Evolutionary conservation across 2,888 invertebrate species (phyloP), one percentile per base, ranked within the genome.

Genomic region (Dioctria rufipes): DNA sequence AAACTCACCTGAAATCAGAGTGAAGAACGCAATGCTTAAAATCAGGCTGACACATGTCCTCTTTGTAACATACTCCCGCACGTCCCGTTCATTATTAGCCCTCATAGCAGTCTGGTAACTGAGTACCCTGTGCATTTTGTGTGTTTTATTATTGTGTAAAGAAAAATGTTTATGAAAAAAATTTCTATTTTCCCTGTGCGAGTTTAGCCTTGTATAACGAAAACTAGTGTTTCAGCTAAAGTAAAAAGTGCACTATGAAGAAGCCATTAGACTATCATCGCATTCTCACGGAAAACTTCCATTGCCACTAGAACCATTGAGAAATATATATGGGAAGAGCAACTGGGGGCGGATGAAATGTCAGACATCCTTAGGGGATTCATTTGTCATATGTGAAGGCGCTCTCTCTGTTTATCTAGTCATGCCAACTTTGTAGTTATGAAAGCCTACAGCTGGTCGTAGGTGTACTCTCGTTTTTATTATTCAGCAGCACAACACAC

Each of bases 51-150:
- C 85, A 82, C 89, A 89, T 67, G 88, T 89, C 79, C 89, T 85
- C 85, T 88, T 89, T 65, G 87, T 87, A 61, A 89, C 86, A 82
- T 88, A 88, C 83, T 88, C 88, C 40, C 88, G 87, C 82, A 87
- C 86, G 80, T 89, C 88, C 54, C 88, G 87, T 13, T 87, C 87
- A 80, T 86, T 87, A 81, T 87, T 88, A 81, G 88, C 87, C 84
- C 88, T 86, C 84, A 89, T 87, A 42, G 89, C 88, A 81, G 89
- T 88, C 83, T 89, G 89, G 83, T 88, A 89, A 83, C 89, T 89
- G 69, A 89, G 86, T 81, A 89, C 88, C 84, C 88, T 88, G 86
- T 89, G 88, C 89, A 89, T 89, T 25, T 25, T 25, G 25, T 25
- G 25, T 25, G 25, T 25, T 25, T 25, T 25, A 25, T 25, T 25